Evolutionary conservation across 2,888 invertebrate genomes (phyloP), one percentile per base, ranked within the genome.

Genomic region (Scaptomyza caliginosa): DNA sequence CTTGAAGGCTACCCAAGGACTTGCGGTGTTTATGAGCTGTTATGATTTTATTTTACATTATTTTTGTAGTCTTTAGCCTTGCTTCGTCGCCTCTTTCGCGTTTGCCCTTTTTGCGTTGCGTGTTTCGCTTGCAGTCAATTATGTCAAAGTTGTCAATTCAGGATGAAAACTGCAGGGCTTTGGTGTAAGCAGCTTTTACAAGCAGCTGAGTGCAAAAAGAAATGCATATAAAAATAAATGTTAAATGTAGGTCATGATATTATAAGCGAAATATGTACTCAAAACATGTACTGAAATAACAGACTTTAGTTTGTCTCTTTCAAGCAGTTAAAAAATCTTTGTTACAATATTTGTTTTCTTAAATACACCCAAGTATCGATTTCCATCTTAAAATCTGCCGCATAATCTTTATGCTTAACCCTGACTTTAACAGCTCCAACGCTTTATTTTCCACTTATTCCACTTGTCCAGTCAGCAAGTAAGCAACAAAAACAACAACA

Each of bases 61-160:
- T 36, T 71, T 62, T 49, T 17, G 36, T 38, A 38, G 55, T 38
- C 40, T 36, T 21, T 46, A 13, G 42, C 21, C 17, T 13, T 4
- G n/a, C 45, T 10, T 51, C 17, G 5, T 26, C 43, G 10, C 23
- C 23, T 24, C 11, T 19, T 28, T 43, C 36, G 5, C 48, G 26
- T 38, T 39, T 40, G 19, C 36, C 17, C 36, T 34, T 48, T 34
- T n/a, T 13, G 6, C 32, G n/a, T 16, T 10, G 6, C 26, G n/a
- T 19, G 45, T 7, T 46, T 52, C 45, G 45, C 55, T 62, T 66
- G 71, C 78, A 81, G 82, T 83, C 87, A 87, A 82, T 83, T 87
- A 87, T 85, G 87, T 85, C 83, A 87, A 83, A 86, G 87, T 74
- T 87, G 83, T 83, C 87, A 85, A 85, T 83, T 78, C 77, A 72